Base-by-base conservation (phyloP, 1,140 invertebrate genomes). In the Achroia grisella region DNA sequence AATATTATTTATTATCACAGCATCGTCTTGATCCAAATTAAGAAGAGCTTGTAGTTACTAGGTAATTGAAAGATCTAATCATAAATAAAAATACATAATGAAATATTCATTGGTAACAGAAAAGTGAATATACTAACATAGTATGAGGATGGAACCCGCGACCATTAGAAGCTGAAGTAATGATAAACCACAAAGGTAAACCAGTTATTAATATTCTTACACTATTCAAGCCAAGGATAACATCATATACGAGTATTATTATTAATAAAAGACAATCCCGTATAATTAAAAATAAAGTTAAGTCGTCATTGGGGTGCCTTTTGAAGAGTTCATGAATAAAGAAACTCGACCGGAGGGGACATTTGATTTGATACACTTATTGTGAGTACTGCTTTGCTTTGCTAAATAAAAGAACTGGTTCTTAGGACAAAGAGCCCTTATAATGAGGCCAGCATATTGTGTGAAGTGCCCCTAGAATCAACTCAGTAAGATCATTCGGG, bases 291-390 rank as follows among this genome's bases (percentile, higher is more conserved):
- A 70, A 39, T 62, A 61, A 74, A 80, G 69, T 77, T 79, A 83
- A 78, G 62, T 59, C 54, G 41, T 58, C 42, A 57, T 56, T 61
- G 61, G 53, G 52, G 46, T 44, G 50, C 53, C 52, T 44, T 53
- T 42, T 66, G 44, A 62, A 77, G 68, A 72, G 75, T 59, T 69
- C 63, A 66, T 68, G 70, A 77, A 78, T 83, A 73, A 68, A 76
- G 60, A 63, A 69, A 58, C 52, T 52, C 44, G 51, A 46, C 42
- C 48, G 49, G 64, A 59, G 73, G 74, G 71, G 68, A 66, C 71
- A 56, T 72, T 63, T 65, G 70, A 76, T 84, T 84, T 75, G 78
- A 82, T 82, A 82, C 78, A 85, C 71, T 80, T 75, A 82, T 80
- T 75, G 67, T 68, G 62, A 52, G 65, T 75, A 72, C 74, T 72